A percentile compares a stretch with the other conserved stretches of the same genome.
phyloP scores from a whole-genome alignment of 2,888 invertebrate genomes.

The Trachelus iudaicus region DNA sequence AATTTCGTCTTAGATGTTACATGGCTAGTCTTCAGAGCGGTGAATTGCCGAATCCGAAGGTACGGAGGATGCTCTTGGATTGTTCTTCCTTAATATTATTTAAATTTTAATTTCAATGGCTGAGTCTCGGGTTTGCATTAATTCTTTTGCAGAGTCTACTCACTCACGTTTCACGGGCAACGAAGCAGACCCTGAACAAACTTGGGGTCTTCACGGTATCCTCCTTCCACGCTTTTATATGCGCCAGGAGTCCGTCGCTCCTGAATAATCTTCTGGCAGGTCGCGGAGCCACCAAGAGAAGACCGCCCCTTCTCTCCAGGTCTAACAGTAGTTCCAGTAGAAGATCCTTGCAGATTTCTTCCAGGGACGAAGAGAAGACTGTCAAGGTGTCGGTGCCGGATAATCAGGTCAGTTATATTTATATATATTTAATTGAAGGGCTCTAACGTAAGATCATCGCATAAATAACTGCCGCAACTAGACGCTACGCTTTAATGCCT shows the following conservation, averaged over 20 bases:
- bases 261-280: constrained; percentile 92
- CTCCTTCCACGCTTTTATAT: constrained; percentile 97
- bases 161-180: constrained; percentile 93
- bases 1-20: constrained; percentile 95
- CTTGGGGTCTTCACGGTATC: constrained; percentile 97
- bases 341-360: constrained; percentile 87
- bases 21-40: constrained; percentile 96
- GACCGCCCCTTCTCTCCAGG: constrained; percentile 89
- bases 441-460: background rate
- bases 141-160: constrained; percentile 83
- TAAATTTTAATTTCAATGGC: constrained; percentile 1
- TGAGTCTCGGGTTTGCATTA: background rate
- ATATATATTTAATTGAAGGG: background rate
- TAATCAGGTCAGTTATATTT: constrained; percentile 68
- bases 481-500: background rate
- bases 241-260: constrained; percentile 93
- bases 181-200: constrained; percentile 94
- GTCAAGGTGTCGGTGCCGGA: constrained; percentile 92
- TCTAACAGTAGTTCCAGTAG: constrained; percentile 91
- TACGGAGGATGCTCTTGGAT: constrained; percentile 60
- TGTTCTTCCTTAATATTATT: background rate
- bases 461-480: background rate
- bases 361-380: constrained; percentile 88
- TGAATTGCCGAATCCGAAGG: constrained; percentile 97
- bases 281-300: constrained; percentile 88